A percentile compares a stretch with the other conserved stretches of the same genome.
Evolutionary conservation across 2,797 vertebrate genomes (phyloP).

Genomic region (Gymnodraco acuticeps): DNA sequence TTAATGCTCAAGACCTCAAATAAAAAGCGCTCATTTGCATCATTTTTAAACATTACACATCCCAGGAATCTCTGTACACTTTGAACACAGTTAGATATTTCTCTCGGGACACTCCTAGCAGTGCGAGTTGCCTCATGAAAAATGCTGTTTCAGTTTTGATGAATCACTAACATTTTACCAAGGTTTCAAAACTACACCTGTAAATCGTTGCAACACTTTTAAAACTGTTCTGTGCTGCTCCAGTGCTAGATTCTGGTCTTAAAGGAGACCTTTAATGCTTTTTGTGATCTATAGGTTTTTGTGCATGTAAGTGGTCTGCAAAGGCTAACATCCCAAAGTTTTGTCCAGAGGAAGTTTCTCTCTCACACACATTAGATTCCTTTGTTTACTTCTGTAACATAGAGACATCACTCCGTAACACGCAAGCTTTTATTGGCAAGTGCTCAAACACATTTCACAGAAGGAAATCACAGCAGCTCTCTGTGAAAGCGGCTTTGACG

Average conservation of each 20-base stretch:
- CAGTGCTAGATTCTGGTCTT: background rate
- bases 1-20: conserved; percentile 32
- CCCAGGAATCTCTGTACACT: conserved; percentile 36
- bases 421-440: no score
- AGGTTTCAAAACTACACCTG: conserved; percentile 21
- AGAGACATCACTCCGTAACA: no score
- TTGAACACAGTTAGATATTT: conserved; percentile 32
- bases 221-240: conserved; percentile 2
- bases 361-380: no score
- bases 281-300: no score
- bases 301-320: no score
- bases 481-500: no score
- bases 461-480: no score
- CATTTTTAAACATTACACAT: conserved; percentile 32
- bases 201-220: background rate
- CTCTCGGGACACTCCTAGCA: conserved; percentile 13
- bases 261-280: background rate
- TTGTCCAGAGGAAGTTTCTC: no score
- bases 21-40: conserved; percentile 28
- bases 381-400: no score
- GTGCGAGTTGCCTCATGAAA: conserved; percentile 30
- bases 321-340: no score
- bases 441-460: no score
- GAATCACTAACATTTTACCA: conserved; percentile 3
- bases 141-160: conserved; percentile 33